Conservation (phyloP, 2,888 invertebrate genomes). For the Sphaerophoria taeniata region DNA sequence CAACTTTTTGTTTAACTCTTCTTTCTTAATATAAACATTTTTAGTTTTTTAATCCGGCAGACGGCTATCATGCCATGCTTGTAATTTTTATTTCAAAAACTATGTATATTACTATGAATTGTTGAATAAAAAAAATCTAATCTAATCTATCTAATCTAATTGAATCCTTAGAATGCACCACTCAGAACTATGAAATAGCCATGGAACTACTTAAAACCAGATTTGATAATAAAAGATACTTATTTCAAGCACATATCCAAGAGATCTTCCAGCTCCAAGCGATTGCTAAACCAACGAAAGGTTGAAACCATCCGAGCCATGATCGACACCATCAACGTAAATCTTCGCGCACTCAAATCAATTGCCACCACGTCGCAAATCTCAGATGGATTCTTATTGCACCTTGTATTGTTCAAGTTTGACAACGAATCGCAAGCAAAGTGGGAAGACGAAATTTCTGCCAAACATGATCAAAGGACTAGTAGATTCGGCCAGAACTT, state of each 20-base stretch:
- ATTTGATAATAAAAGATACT: conserved; percentile 21
- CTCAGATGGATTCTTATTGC: conserved; percentile 8
- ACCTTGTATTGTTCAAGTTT: background rate
- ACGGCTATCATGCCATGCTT: too few relatives aligned
- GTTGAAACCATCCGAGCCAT: conserved; percentile 8
- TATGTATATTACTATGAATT: too few relatives aligned
- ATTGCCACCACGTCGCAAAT: background rate
- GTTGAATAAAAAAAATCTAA: too few relatives aligned
- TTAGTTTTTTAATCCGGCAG: too few relatives aligned
- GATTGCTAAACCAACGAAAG: background rate
- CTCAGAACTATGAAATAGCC: conserved; percentile 41
- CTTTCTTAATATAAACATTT: too few relatives aligned
- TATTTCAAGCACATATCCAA: conserved; percentile 39
- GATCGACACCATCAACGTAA: conserved; percentile 40
- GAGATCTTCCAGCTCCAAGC: conserved; percentile 7
- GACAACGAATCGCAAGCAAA: conserved; percentile 8
- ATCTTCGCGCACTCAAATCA: conserved; percentile 17
- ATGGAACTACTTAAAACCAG: conserved; percentile 32
- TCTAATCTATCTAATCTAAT: too few relatives aligned
- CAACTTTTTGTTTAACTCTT: too few relatives aligned
- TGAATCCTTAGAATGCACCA: conserved; percentile 57
- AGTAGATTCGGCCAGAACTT: background rate
- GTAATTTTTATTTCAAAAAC: too few relatives aligned
- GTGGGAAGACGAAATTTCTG: conserved; percentile 2
- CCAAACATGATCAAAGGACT: conserved; percentile 6